Evolutionary conservation across 2,888 invertebrate genomes (phyloP).

Genomic region (Nasonia oneida): DNA sequence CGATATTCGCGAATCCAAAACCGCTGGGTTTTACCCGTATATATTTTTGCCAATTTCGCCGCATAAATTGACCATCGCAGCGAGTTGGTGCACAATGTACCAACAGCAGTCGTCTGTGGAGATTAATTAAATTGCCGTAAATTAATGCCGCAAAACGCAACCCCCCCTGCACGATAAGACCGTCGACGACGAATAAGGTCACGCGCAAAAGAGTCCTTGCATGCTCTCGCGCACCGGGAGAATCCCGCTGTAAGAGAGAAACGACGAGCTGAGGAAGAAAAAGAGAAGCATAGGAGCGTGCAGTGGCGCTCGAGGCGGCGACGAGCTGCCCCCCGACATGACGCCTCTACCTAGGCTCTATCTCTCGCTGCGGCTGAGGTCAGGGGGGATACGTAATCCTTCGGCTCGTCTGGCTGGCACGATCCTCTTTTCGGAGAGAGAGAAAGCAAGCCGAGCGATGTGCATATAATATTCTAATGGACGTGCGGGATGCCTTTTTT

Average conservation of each 20-base stretch:
- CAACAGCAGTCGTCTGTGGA: background rate
- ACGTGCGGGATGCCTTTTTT: background rate
- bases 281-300: constrained; percentile 27
- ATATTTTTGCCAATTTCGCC: background rate
- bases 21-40: background rate
- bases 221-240: background rate
- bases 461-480: constrained; percentile 6
- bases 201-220: background rate
- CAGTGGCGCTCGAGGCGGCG: constrained; percentile 57
- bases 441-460: background rate
- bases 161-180: background rate
- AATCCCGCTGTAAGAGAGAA: background rate
- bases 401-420: constrained; percentile 72
- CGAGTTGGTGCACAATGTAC: background rate
- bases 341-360: constrained; percentile 37
- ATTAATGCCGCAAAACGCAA: background rate
- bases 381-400: constrained; percentile 74
- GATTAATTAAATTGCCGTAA: background rate
- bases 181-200: no score
- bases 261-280: background rate
- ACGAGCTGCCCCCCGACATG: constrained; percentile 56
- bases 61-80: background rate
- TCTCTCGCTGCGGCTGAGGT: constrained; percentile 62
- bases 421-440: constrained; percentile 69
- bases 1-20: background rate